phyloP scores from a whole-genome alignment of 2,888 invertebrate genomes.

The Hypena proboscidalis region DNA sequence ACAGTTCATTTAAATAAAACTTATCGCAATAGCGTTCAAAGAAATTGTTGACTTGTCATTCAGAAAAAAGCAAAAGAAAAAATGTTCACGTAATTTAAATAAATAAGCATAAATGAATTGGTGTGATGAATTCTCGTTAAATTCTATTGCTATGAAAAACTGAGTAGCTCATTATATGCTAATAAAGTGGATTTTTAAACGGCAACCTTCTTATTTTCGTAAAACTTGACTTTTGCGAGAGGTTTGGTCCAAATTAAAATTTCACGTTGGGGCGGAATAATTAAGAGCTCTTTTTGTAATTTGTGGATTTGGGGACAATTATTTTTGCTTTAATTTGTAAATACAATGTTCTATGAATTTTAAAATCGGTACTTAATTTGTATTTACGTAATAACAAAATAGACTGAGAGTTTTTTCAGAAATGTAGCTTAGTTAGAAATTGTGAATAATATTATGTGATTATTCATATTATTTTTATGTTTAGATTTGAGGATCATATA shows the following conservation, averaged over 20 bases:
- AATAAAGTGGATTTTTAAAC: constrained; percentile 43
- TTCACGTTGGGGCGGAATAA: constrained; percentile 26
- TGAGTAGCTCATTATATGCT: constrained; percentile 45
- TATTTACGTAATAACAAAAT: too few relatives aligned
- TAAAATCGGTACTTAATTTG: constrained; percentile 52
- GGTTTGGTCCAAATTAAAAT: constrained; percentile 42
- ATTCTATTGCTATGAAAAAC: constrained; percentile 41
- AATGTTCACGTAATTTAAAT: constrained; percentile 31
- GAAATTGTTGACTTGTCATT: constrained; percentile 9
- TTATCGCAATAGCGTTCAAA: constrained; percentile 2
- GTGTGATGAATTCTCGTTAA: constrained; percentile 36
- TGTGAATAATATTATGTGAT: too few relatives aligned
- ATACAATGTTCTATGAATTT: constrained; percentile 33
- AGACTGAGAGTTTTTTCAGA: too few relatives aligned
- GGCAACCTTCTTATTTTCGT: constrained; percentile 44
- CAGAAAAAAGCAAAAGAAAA: constrained; percentile 16
- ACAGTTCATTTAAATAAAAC: too few relatives aligned
- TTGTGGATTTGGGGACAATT: constrained; percentile 13
- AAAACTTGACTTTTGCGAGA: constrained; percentile 38
- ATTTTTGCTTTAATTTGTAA: neutral
- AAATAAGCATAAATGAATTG: constrained; percentile 45
- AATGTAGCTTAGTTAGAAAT: too few relatives aligned
- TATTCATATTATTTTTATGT: too few relatives aligned
- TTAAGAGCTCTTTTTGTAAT: constrained; percentile 28
- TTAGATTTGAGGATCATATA: too few relatives aligned